Evolutionary conservation across 1,140 invertebrate species (phyloP).

Genomic region (Bilobella aurantiaca): DNA sequence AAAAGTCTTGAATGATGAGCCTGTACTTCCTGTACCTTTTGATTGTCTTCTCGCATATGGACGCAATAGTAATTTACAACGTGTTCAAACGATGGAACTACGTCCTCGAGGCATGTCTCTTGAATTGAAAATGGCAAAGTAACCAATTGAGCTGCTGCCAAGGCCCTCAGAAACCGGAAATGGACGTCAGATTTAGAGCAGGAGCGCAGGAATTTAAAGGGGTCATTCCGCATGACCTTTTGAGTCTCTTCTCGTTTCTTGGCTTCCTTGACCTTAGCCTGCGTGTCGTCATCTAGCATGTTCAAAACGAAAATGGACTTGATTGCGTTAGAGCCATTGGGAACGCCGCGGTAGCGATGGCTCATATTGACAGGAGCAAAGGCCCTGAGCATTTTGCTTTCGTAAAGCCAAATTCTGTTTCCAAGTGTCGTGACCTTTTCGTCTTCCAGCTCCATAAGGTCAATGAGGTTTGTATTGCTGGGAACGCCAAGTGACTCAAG

Average conservation of each 20-base stretch:
- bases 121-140: not conserved
- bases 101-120: not conserved
- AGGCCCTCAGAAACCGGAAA: not conserved
- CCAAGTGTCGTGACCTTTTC: not conserved
- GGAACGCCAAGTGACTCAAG: not conserved
- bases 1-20: too few species aligned
- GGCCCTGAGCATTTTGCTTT: not conserved
- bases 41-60: too few species aligned
- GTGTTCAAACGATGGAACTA: not conserved
- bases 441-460: not conserved
- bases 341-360: not conserved
- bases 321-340: not conserved
- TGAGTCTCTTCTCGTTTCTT: not conserved
- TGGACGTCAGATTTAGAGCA: not conserved
- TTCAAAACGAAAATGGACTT: not conserved
- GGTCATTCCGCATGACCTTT: not conserved
- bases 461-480: not conserved
- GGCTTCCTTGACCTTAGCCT: not conserved
- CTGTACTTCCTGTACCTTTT: too few species aligned
- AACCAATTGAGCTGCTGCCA: not conserved
- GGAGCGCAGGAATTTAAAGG: not conserved
- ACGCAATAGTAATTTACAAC: too few species aligned
- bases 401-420: not conserved
- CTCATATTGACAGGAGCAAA: not conserved
- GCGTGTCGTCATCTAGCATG: not conserved